phyloP scores from a whole-genome alignment of 64 coral and sea anemone genomes.

The Anthopleura sola region DNA sequence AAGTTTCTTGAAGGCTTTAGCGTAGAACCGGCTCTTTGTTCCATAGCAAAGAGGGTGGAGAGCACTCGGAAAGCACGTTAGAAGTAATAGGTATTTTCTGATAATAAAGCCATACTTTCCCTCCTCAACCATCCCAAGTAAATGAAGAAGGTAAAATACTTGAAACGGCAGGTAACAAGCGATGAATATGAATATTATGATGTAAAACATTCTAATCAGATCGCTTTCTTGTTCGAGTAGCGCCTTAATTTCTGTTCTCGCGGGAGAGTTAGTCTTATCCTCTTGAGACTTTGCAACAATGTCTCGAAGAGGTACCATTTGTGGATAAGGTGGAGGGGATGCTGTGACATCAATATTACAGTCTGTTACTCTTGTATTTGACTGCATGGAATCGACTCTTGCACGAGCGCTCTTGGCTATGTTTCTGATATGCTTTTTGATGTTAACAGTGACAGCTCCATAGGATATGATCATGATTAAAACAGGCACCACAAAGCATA shows the following conservation, averaged over 20 bases:
- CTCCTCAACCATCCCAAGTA: neutral
- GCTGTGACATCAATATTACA: neutral
- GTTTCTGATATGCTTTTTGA: conserved; percentile 55
- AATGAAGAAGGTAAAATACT: conserved; percentile 21
- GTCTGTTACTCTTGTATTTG: conserved; percentile 15
- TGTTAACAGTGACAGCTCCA: conserved; percentile 44
- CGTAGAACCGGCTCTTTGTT: conserved; percentile 44
- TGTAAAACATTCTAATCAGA: conserved; percentile 41
- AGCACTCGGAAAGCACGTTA: conserved; percentile 30
- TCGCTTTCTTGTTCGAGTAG: conserved; percentile 16
- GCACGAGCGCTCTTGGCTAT: neutral
- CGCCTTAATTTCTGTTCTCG: neutral
- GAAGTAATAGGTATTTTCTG: conserved; percentile 6
- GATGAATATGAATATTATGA: conserved; percentile 40
- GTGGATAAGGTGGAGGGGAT: neutral
- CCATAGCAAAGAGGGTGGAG: conserved; percentile 45
- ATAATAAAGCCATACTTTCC: neutral
- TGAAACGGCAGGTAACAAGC: conserved; percentile 27
- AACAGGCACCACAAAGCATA: conserved; percentile 42
- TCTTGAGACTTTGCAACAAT: neutral
- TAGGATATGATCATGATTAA: conserved; percentile 67
- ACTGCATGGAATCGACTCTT: neutral
- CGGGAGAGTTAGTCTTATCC: neutral
- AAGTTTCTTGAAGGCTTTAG: conserved; percentile 38
- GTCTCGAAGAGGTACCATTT: neutral